Evolutionary conservation across 1,140 invertebrate species (phyloP).

Genomic region (Ridgeia piscesae): DNA sequence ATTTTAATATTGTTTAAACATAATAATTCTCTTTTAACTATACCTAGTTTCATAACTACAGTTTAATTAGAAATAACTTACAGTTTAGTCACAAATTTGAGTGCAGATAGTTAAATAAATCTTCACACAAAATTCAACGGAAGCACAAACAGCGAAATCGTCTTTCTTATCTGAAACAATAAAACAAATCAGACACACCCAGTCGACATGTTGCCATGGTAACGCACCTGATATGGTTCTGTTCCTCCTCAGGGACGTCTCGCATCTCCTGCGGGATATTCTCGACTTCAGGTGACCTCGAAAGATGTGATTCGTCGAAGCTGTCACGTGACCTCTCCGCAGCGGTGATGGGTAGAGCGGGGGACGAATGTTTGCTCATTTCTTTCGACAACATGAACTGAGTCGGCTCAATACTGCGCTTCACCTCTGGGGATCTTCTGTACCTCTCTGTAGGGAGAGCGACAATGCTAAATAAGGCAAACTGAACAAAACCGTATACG

Average conservation of each 20-base stretch:
- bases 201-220: background rate
- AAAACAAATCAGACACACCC: background rate
- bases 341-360: conserved; percentile 14
- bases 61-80: too few relatives aligned
- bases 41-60: too few relatives aligned
- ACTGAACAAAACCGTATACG: background rate
- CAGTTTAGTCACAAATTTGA: too few relatives aligned
- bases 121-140: background rate
- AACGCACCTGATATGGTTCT: background rate
- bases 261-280: conserved; percentile 26
- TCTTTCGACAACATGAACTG: conserved; percentile 23
- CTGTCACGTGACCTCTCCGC: conserved; percentile 1
- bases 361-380: conserved; percentile 21
- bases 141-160: background rate
- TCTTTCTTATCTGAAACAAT: background rate
- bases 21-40: too few relatives aligned
- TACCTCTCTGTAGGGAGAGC: background rate
- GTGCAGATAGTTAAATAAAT: background rate
- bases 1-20: too few relatives aligned
- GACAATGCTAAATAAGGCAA: background rate
- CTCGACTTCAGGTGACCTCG: conserved; percentile 29
- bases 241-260: background rate
- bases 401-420: conserved; percentile 15
- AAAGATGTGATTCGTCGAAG: conserved; percentile 18
- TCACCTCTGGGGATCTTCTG: background rate